Percentiles rank a stretch among this genome's conserved stretches.
Conservation (phyloP, 2,888 invertebrate species). For the Acanthosoma haemorrhoidale region DNA sequence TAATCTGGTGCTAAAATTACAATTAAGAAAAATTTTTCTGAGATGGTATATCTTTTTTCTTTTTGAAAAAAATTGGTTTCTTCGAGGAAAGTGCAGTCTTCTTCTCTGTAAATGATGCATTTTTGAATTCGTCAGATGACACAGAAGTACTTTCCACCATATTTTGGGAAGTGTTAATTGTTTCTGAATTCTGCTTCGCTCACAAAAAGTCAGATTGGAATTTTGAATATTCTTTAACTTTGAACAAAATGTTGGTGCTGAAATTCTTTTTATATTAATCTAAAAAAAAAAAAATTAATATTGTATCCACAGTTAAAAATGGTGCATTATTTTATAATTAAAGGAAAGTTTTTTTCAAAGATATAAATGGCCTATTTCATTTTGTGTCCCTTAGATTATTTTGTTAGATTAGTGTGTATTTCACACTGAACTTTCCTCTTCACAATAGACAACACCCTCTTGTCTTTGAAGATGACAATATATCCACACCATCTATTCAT, state of each 20-base stretch:
- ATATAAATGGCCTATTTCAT: no score
- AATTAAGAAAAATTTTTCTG: background rate
- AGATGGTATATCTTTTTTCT: constrained; percentile 4
- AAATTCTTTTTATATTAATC: constrained; percentile 56
- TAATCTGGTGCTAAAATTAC: background rate
- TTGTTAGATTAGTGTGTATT: no score
- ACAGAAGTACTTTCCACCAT: constrained; percentile 35
- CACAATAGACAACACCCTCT: no score
- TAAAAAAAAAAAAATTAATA: constrained; percentile 27
- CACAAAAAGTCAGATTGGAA: background rate
- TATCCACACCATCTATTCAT: no score
- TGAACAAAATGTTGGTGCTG: constrained; percentile 54
- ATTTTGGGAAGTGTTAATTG: constrained; percentile 28
- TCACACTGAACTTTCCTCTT: no score
- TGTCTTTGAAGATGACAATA: no score
- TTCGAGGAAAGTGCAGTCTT: constrained; percentile 14
- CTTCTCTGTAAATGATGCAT: background rate
- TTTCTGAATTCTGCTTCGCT: background rate
- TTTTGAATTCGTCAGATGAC: constrained; percentile 17
- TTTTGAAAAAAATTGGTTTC: constrained; percentile 9
- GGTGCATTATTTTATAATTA: no score
- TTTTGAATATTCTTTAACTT: constrained; percentile 26
- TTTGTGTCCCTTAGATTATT: no score
- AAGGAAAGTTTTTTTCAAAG: no score
- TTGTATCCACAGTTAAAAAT: background rate